Evolutionary conservation across 92 coral and sea anemone genomes (phyloP).

Genomic region (Metridium senile): DNA sequence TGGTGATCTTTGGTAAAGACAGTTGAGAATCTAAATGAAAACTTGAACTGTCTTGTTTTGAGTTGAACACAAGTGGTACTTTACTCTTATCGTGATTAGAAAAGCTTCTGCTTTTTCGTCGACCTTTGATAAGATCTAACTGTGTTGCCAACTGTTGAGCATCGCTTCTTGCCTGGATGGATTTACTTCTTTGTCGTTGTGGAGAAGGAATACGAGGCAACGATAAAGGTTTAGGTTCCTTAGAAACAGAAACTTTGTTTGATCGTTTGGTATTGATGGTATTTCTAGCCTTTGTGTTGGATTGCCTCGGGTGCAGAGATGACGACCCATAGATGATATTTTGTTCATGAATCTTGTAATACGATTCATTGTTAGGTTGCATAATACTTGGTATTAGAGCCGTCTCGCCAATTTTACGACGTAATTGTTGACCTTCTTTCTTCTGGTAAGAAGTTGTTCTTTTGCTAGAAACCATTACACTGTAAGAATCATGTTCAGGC

Average conservation of each 20-base stretch:
- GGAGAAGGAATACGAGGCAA: constrained; percentile 7
- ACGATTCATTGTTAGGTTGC: not conserved
- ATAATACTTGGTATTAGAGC: not conserved
- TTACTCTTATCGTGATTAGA: not conserved
- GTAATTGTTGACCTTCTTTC: not conserved
- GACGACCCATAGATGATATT: constrained; percentile 11
- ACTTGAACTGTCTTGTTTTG: not conserved
- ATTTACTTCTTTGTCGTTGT: not conserved
- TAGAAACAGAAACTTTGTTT: not conserved
- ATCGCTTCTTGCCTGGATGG: not conserved
- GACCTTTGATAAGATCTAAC: constrained; percentile 8
- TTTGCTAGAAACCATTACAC: no score
- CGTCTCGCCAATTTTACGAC: not conserved
- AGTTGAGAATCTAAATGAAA: constrained; percentile 12
- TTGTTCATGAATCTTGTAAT: not conserved
- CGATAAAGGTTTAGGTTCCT: no score
- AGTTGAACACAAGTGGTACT: not conserved
- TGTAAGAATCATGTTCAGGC: no score
- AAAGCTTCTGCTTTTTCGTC: constrained; percentile 4
- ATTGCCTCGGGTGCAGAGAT: not conserved
- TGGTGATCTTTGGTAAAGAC: constrained; percentile 71
- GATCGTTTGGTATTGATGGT: not conserved
- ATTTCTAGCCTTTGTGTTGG: not conserved
- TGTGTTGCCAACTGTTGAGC: constrained; percentile 11
- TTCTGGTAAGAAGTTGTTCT: no score